Evolutionary conservation across 2,113 vertebrate genomes (phyloP), one percentile per base, ranked within the genome.

Genomic region (Prionailurus bengalensis): DNA sequence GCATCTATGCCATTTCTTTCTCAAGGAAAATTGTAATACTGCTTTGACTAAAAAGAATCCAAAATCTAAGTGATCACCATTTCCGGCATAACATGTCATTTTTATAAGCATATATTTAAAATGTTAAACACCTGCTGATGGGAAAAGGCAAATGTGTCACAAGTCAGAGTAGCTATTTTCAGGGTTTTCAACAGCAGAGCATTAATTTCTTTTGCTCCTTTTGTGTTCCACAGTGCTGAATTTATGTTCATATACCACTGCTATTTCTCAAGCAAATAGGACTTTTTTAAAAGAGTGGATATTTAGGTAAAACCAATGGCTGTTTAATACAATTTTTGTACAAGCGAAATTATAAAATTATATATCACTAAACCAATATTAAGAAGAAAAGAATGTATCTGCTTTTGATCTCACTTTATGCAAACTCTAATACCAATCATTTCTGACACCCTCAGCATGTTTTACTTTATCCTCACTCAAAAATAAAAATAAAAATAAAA

Each of bases 401-500:
- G 76, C 0, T 31, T 48, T 96, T 89, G 45, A 88, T 88, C n/a
- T 97, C 95, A 91, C 10, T 88, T 73, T 96, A 73, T 12, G 97
- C 14, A 76, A 96, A 29, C 79, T 61, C 92, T 96, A 96, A 91
- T 84, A 96, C 87, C 27, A 95, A 92, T 39, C 78, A 33, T 92
- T 97, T 94, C 78, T 78, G 58, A 97, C 53, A 83, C 36, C 42
- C 81, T 90, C 4, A 76, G 15, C 39, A 55, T 83, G 5, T 74
- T 73, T 81, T 93, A 55, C 66, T 98, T 95, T 94, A 85, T 97
- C 98, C 51, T 97, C 74, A 97, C 21, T 97, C 93, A 88, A 36
- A 73, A 97, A 63, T 36, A 86, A 73, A 93, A 66, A 71, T 65
- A 45, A 61, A 45, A 45, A 45, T 9, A 81, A 61, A 96, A 80